Evolutionary conservation across 1,140 invertebrate species (phyloP), one percentile per base, ranked within the genome.

Genomic region (Lysiphlebus fabarum): DNA sequence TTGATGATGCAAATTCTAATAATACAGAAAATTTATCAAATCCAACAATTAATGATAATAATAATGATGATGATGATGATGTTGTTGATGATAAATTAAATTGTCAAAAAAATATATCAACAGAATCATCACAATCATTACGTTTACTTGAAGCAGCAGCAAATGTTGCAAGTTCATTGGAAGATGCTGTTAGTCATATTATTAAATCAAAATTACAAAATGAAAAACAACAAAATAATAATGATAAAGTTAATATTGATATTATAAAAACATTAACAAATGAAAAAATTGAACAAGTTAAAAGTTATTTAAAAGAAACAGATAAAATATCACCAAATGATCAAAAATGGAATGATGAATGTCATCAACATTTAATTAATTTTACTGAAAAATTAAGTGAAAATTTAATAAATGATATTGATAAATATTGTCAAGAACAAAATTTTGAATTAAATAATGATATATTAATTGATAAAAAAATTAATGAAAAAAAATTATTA

Each of bases 371-470:
- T 70, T 76, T 91, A 44, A 86, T 86, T 4, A 88, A 90, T 64
- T 90, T 90, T 64, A 89, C 88, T 1, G 89, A 92, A 67, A 88
- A 90, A 69, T 71, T 89, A 5, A 84, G 82, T 58, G 88, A 88
- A 67, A 89, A 89, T 67, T 74, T 91, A 37, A 79, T 90, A 45
- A 83, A 86, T 56, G 88, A 91, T 75, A 86, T 90, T 48, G 88
- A 91, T 67, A 85, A 88, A 70, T 90, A 84, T 54, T 71, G 70
- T 55, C 66, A 69, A 11, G 69, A 65, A 53, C 63, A 53, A 43
- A 50, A 51, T 45, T 41, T 65, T 37, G 66, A 56, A 34, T 26
- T 56, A 10, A 34, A 10, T 9, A 53, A 56, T 4, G 44, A 56
- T 45, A 11, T 64, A 51, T 50, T 11, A 36, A n/a, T 43, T 43